Conservation (phyloP, 2,113 vertebrate genomes). For the Pelecanoides urinatrix region DNA sequence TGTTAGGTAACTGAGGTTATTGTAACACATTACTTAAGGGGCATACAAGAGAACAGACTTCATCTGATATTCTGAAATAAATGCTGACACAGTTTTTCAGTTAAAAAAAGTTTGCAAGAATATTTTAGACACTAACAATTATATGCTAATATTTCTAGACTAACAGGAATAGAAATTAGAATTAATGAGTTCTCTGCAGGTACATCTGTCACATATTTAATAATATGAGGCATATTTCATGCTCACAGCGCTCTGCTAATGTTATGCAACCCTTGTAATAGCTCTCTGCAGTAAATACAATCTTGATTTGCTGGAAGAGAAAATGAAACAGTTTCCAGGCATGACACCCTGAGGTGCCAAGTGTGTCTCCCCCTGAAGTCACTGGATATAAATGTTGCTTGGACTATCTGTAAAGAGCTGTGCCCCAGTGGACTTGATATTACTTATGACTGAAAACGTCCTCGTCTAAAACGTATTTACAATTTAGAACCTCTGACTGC, state of each 20-base stretch:
- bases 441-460: not conserved
- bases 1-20: constrained; percentile 53
- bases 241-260: not conserved
- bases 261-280: not conserved
- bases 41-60: constrained; percentile 15
- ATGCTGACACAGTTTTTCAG: constrained; percentile 51
- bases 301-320: not conserved
- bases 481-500: not conserved
- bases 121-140: constrained; percentile 63
- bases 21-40: constrained; percentile 25
- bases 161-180: constrained; percentile 56
- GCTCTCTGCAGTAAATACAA: not conserved
- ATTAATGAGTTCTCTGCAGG: constrained; percentile 57
- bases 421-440: not conserved
- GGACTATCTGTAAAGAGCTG: not conserved
- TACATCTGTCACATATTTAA: constrained; percentile 24
- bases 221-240: not conserved
- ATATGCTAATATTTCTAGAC: constrained; percentile 62
- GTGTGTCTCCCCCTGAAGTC: not conserved
- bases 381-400: not conserved
- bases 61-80: constrained; percentile 42
- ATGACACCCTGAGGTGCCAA: not conserved
- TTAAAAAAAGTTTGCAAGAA: constrained; percentile 51
- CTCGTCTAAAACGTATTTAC: not conserved
- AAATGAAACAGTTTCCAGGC: not conserved